Base-by-base conservation (phyloP, 2,113 vertebrate genomes). In the Ciconia maguari region DNA sequence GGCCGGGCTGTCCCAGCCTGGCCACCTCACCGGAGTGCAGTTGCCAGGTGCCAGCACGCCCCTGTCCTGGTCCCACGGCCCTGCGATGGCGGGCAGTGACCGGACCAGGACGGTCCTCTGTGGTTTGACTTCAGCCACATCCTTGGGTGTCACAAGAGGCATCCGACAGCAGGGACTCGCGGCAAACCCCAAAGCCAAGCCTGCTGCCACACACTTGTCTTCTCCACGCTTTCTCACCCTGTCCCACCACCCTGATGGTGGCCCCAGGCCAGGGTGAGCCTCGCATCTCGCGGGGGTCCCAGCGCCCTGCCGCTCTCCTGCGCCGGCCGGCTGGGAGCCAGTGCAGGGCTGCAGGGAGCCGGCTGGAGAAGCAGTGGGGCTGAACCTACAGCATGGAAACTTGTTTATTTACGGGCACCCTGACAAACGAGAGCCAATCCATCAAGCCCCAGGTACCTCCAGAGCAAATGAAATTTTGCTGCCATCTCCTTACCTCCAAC, bases 101-200 rank as follows among this genome's bases (percentile, higher is more conserved):
- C 4, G 2, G 38, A 26, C 60, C n/a, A 38, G 24, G 58, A 26
- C 36, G 11, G 6, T 16, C 41, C n/a, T 68, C 64, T 96, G 87
- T 57, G 11, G 13, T 72, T 95, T 61, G 57, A 72, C 95, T 81
- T 93, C 84, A 97, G 92, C 70, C 60, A 70, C 22, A 29, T 90
- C 89, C 58, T 74, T 90, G 80, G 70, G 70, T 7, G 2, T 89
- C 91, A 96, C 62, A 26, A 83, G 52, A 48, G 41, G 34, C 2
- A 2, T 38, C 16, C 1, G 1, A 54, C 21, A 55, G 27, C 5
- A 2, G 19, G 11, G 27, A n/a, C 27, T 62, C 25, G 10, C 16
- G 6, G 48, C 66, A 90, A 85, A 70, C 14, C 24, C 71, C 38
- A 75, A 0, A 75, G 52, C 48, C 42, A 58, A 54, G 38, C 62